Base-by-base conservation (phyloP, 2,888 invertebrate species). In the Cactoblastis cactorum region DNA sequence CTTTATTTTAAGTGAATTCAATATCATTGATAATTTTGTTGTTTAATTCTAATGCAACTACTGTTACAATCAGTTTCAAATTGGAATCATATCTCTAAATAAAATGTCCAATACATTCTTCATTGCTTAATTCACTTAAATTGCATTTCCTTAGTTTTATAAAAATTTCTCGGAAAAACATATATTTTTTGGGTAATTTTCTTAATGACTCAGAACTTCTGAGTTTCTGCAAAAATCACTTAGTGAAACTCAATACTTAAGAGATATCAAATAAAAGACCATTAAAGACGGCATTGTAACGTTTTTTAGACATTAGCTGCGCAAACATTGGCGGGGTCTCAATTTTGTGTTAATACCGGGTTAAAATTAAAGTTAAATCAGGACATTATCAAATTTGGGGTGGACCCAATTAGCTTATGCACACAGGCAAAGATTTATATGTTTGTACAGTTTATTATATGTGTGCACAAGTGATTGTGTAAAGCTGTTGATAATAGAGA, bases 331-430 rank as follows among this genome's bases (percentile, higher is more conserved):
- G 54, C 55, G 72, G 61, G 54, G 69, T 28, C 68, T 73, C 77
- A 80, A 81, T 79, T 79, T 67, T 61, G 69, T 73, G 80, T 82
- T 81, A 80, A 85, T 83, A 82, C 81, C 80, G 64, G 62, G 61
- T n/a, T n/a, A n/a, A n/a, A n/a, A n/a, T n/a, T n/a, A n/a, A n/a
- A n/a, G 66, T 61, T 64, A 71, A 67, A 74, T 74, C 65, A 65
- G 67, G 57, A 67, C 69, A 73, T 74, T 73, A 74, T 68, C 61
- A 54, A 65, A 60, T 63, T 61, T 58, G 49, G 65, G 63, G 65
- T 64, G 66, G 75, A 81, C 81, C 79, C 84, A 83, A 85, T 85
- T 85, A 85, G 79, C 76, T 66, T 71, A 51, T 45, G 70, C 68
- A 80, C 71, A 80, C 79, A 79, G 59, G 62, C 60, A 67, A 70